Base-by-base conservation (phyloP, 2,888 invertebrate genomes). In the Heliconius erato region DNA sequence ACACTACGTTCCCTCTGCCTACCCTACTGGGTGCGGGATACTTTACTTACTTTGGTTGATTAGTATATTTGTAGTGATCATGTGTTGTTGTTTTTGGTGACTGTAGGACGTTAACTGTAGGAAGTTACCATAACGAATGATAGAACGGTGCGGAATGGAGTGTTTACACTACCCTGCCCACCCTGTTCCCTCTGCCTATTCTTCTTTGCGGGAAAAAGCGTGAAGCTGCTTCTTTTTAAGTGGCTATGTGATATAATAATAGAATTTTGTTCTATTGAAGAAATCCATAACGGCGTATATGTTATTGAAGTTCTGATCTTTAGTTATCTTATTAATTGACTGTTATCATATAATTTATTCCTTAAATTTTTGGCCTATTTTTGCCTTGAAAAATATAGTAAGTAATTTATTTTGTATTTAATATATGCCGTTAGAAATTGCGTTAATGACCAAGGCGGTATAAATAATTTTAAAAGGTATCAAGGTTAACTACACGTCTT, bases 381-480 rank as follows among this genome's bases (percentile, higher is more conserved):
- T 40, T 63, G 76, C 76, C 76, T 80, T 80, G 68, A 59, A 68
- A 80, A 80, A 76, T n/a, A 54, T 5, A 67, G 11, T 11, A 68
- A 74, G 69, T 69, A 76, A 69, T 14, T 76, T 59, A 74, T 35
- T 28, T 40, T 28, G 76, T 44, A 80, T 28, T 78, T n/a, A 74
- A 68, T 54, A 26, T 71, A 40, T 81, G 71, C 71, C 77, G 71
- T 78, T 65, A 81, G 81, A 71, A 81, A 81, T 80, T 79, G 59
- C 68, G 74, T 83, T 81, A 81, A 69, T 79, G 63, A 83, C 49
- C 68, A 74, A 81, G 79, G 68, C 49, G 44, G 76, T 74, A 79
- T 59, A 74, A 59, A 79, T 83, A 35, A 71, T 76, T 81, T 81
- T 65, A 76, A 76, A 83, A 81, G 74, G 74, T 81, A 79, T 79